Evolutionary conservation across 1,140 invertebrate genomes (phyloP).

Genomic region (Drosophila repletoides): DNA sequence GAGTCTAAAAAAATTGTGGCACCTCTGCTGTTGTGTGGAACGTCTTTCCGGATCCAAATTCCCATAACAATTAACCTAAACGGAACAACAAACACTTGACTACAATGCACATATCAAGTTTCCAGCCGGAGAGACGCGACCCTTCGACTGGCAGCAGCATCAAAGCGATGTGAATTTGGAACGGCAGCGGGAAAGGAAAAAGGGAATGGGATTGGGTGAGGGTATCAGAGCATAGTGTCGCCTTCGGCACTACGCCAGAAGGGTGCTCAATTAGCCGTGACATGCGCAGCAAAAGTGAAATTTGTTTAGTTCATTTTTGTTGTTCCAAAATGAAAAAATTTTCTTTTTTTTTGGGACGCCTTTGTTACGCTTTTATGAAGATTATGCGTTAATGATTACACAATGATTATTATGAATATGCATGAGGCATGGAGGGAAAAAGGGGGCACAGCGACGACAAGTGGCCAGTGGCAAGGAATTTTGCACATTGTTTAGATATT

Average conservation of each 20-base stretch:
- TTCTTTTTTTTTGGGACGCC: conserved; percentile 4
- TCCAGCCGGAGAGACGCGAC: conserved; percentile 38
- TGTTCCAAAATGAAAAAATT: no score
- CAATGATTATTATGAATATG: conserved; percentile 82
- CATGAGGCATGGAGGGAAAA: conserved; percentile 50
- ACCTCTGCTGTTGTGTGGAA: background rate
- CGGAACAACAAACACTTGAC: conserved; percentile 81
- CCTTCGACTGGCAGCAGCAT: conserved; percentile 26
- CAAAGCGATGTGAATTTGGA: conserved; percentile 11
- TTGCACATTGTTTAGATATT: conserved; percentile 61
- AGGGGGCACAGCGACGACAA: conserved; percentile 34
- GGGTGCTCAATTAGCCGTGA: conserved; percentile 82
- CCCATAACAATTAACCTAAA: conserved; percentile 80
- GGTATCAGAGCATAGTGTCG: conserved; percentile 39
- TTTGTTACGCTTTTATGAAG: conserved; percentile 73
- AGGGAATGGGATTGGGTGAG: conserved; percentile 10
- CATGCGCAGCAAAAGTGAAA: conserved; percentile 78
- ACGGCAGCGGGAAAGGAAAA: conserved; percentile 3
- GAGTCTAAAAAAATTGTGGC: conserved; percentile 2
- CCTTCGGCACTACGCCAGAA: conserved; percentile 77
- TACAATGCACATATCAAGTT: conserved; percentile 69
- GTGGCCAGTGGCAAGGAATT: conserved; percentile 51
- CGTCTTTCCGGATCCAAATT: conserved; percentile 51
- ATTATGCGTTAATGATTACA: conserved; percentile 82
- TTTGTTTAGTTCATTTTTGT: conserved; percentile 55